Base-by-base conservation (phyloP, 1,140 invertebrate genomes). In the Cryptotermes secundus region DNA sequence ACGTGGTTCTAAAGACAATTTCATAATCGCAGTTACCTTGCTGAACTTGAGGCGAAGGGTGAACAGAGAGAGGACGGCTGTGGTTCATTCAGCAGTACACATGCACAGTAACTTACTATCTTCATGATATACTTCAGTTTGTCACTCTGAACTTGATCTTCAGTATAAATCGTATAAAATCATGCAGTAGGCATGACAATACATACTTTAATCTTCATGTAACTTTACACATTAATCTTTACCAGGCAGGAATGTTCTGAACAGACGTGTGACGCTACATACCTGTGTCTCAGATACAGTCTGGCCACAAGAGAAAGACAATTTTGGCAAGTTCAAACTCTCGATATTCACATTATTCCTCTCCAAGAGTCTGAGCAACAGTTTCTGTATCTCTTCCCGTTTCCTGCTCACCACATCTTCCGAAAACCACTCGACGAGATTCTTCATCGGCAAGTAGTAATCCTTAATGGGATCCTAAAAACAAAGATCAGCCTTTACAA, bases 371-470 rank as follows among this genome's bases (percentile, higher is more conserved):
- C 90, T 88, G 87, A 94, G 93, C n/a, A 96, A 89, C 59, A 96
- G 88, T 84, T 92, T 92, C n/a, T 94, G 93, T 83, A 96, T 93
- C 85, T 96, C 95, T 90, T 96, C 95, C 59, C 96, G 89, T 90
- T 96, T 96, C 81, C 93, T 91, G 3, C 94, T 95, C 0, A 96
- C 95, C 1, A 94, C 90, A 38, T 96, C 93, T 87, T 95, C 93
- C 19, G 86, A 80, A 86, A 96, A 96, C 96, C 95, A 96, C 87
- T 93, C 92, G 85, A 92, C 92, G 45, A 96, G 89, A 80, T 93
- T 92, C 89, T 94, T 94, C 85, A 96, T 96, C 81, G 95, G 95
- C 82, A 96, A 89, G 34, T 90, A 88, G 86, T 95, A 96, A 90
- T 96, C 93, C 85, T 91, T 91, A 80, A 96, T 93, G 12, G 95